Conservation (phyloP, 2,113 vertebrate genomes). For the Pelecanoides urinatrix region DNA sequence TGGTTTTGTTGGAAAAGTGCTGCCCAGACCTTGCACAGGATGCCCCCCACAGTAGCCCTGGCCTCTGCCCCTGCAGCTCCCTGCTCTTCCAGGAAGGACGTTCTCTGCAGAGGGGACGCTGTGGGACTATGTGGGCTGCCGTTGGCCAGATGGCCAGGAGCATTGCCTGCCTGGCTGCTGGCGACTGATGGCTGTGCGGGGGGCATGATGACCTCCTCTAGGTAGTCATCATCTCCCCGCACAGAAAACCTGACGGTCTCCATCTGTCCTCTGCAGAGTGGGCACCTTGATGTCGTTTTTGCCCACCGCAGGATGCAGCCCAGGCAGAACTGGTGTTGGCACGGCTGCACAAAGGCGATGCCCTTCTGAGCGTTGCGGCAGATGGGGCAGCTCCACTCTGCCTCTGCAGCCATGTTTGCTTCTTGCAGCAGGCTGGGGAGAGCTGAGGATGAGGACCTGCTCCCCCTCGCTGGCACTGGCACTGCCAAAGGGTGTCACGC, state of each 20-base stretch:
- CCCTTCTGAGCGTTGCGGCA: not conserved
- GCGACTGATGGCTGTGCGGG: too few species aligned
- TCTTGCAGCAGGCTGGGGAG: not conserved
- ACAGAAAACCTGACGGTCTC: not conserved
- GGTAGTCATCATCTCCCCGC: not conserved
- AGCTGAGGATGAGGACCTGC: not conserved
- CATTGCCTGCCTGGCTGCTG: not conserved
- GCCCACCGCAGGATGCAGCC: not conserved
- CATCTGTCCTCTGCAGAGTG: not conserved
- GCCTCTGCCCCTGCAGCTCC: not conserved
- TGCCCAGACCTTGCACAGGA: not conserved
- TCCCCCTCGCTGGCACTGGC: not conserved
- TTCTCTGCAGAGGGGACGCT: not conserved
- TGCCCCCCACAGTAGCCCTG: accelerated
- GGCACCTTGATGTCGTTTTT: too few species aligned
- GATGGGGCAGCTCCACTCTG: not conserved
- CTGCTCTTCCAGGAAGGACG: too few species aligned
- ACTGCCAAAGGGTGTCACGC: too few species aligned
- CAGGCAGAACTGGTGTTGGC: not conserved
- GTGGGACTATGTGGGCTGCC: too few species aligned
- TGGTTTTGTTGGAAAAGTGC: not conserved
- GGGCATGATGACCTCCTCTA: accelerated
- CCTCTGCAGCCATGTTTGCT: too few species aligned
- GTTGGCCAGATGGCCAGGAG: too few species aligned
- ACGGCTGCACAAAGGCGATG: not conserved